Evolutionary conservation across 2,113 vertebrate genomes (phyloP).

Genomic region (Proterorhinus semilunaris): DNA sequence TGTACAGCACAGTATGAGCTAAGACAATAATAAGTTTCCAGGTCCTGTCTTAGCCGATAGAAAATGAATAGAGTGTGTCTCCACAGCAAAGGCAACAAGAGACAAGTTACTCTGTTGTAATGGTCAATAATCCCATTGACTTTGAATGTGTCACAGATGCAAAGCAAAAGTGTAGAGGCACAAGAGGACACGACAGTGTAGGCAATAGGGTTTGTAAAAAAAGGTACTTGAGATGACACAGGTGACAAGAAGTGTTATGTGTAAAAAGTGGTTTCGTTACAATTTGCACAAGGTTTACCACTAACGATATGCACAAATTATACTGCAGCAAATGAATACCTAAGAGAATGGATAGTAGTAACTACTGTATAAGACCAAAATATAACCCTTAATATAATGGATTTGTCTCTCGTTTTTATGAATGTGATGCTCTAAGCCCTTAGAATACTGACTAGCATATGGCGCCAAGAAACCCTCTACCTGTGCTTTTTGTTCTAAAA

Average conservation of each 20-base stretch:
- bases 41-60: constrained; percentile 64
- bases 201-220: constrained; percentile 50
- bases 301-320: not conserved
- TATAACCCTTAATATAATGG: not conserved
- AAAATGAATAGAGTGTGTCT: constrained; percentile 49
- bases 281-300: not conserved
- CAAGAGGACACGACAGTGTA: constrained; percentile 59
- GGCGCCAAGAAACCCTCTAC: not conserved
- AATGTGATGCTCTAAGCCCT: constrained; percentile 27
- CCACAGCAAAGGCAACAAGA: constrained; percentile 68
- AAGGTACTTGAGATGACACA: constrained; percentile 19
- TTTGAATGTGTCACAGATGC: constrained; percentile 28
- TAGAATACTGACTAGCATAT: constrained; percentile 5
- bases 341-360: not conserved
- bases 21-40: constrained; percentile 59
- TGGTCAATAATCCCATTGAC: constrained; percentile 18
- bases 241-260: constrained; percentile 26
- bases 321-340: not conserved
- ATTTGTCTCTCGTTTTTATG: constrained; percentile 15
- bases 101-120: constrained; percentile 19
- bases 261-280: constrained; percentile 3
- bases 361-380: not conserved
- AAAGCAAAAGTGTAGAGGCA: constrained; percentile 65
- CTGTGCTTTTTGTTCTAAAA: constrained; percentile 3
- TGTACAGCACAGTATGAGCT: constrained; percentile 36